Evolutionary conservation across 2,888 invertebrate species (phyloP).

Genomic region (Caenorhabditis sp.): DNA sequence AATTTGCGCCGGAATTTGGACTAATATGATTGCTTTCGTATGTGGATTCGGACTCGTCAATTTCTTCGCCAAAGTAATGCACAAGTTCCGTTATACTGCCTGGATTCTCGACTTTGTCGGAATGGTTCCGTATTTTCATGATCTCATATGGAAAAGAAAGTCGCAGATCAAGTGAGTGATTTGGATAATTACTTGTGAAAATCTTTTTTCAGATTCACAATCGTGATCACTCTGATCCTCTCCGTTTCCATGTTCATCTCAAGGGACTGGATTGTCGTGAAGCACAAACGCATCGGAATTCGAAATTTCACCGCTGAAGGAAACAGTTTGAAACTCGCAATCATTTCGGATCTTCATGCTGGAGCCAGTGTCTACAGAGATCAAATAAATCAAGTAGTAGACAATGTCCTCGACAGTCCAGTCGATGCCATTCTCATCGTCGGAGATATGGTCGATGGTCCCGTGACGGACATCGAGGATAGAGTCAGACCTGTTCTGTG

Average conservation of each 20-base stretch:
- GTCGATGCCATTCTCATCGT: conserved; percentile 80
- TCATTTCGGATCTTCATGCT: conserved; percentile 71
- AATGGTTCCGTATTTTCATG: conserved; percentile 39
- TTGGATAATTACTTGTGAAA: background rate
- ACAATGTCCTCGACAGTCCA: conserved; percentile 62
- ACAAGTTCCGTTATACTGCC: conserved; percentile 30
- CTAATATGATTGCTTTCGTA: conserved; percentile 66
- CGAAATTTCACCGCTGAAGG: conserved; percentile 55
- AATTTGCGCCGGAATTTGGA: conserved; percentile 67
- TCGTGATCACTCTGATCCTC: conserved; percentile 48
- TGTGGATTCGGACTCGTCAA: conserved; percentile 67
- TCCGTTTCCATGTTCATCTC: conserved; percentile 58
- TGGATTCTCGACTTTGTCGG: conserved; percentile 46
- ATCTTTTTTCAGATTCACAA: conserved; percentile 44
- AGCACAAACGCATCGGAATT: conserved; percentile 56
- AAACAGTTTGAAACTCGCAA: conserved; percentile 54
- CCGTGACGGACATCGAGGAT: conserved; percentile 65
- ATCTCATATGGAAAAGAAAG: conserved; percentile 59
- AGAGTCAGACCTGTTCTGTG: conserved; percentile 68
- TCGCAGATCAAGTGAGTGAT: conserved; percentile 57
- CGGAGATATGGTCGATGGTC: conserved; percentile 80
- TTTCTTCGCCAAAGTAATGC: conserved; percentile 32
- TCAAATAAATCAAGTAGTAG: conserved; percentile 58
- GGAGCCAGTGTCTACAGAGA: conserved; percentile 69
- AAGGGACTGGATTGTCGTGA: conserved; percentile 63